Evolutionary conservation across 2,113 vertebrate species (phyloP).

Genomic region (Ctenodactylus gundi): DNA sequence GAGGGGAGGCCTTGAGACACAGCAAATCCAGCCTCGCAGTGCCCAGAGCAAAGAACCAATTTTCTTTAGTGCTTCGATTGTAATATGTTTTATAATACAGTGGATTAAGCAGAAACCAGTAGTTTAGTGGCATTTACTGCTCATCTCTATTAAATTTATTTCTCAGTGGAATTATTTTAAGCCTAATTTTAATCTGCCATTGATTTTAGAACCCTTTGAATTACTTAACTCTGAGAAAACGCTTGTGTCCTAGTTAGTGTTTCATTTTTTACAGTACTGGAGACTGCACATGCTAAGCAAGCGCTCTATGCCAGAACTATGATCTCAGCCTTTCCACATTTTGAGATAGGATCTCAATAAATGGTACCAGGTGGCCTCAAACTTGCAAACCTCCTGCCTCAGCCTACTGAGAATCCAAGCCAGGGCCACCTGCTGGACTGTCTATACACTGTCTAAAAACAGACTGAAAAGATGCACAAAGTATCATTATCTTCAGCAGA

Average conservation of each 20-base stretch:
- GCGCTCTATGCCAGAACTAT: not conserved
- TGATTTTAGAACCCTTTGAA: slow-evolving; percentile 64
- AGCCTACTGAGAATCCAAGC: not conserved
- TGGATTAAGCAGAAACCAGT: slow-evolving; percentile 78
- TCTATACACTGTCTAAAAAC: too few species aligned
- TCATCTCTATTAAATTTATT: slow-evolving; percentile 70
- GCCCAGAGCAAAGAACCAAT: slow-evolving; percentile 79
- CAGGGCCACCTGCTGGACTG: not conserved
- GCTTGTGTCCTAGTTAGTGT: not conserved
- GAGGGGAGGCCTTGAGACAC: not conserved
- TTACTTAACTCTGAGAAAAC: slow-evolving; percentile 58
- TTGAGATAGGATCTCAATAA: not conserved
- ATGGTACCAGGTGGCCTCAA: not conserved
- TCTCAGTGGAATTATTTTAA: slow-evolving; percentile 68
- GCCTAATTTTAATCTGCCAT: slow-evolving; percentile 76
- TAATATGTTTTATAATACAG: slow-evolving; percentile 70
- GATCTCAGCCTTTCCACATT: too few species aligned
- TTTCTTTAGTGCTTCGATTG: slow-evolving; percentile 82
- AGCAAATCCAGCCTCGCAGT: slow-evolving; percentile 57
- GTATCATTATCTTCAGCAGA: too few species aligned
- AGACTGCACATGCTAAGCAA: not conserved
- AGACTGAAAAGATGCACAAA: not conserved
- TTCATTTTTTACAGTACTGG: not conserved
- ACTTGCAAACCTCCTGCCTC: not conserved
- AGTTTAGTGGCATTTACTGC: slow-evolving; percentile 68